Conservation (phyloP, 1,140 invertebrate species). For the Panulirus ornatus region DNA sequence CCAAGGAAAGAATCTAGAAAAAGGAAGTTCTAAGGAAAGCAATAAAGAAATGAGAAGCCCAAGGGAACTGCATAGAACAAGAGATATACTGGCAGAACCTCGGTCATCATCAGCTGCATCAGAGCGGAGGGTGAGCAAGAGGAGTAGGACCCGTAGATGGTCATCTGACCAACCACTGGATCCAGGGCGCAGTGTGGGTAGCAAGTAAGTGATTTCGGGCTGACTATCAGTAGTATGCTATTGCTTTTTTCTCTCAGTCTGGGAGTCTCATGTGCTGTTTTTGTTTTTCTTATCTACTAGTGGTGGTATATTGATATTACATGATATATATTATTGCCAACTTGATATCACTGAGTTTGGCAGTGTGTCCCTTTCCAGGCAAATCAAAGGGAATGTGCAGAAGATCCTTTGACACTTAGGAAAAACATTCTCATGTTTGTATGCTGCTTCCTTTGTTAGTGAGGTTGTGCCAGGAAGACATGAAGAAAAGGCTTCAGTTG, state of each 20-base stretch:
- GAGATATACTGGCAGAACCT: background rate
- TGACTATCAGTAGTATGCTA: too few species aligned
- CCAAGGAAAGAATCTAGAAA: background rate
- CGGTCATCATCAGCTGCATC: slow-evolving; percentile 27
- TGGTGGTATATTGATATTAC: too few species aligned
- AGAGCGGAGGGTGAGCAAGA: slow-evolving; percentile 21
- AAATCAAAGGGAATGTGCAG: too few species aligned
- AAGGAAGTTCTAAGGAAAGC: background rate
- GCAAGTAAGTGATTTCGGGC: slow-evolving; percentile 68
- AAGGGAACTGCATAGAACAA: slow-evolving; percentile 2
- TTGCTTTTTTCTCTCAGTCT: too few species aligned
- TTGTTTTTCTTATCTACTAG: too few species aligned
- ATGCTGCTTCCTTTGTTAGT: background rate
- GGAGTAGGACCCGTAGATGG: slow-evolving; percentile 33
- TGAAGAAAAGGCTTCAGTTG: background rate
- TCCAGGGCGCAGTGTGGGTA: slow-evolving; percentile 54
- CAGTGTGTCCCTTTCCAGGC: too few species aligned
- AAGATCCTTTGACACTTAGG: too few species aligned
- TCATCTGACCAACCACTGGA: slow-evolving; percentile 38
- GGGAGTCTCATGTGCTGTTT: too few species aligned
- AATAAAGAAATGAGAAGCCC: background rate
- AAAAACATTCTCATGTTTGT: too few species aligned
- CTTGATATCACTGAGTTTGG: background rate
- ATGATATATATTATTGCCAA: too few species aligned
- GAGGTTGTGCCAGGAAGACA: background rate